A percentile compares a stretch with the other conserved stretches of the same genome.
Conservation (phyloP, 2,888 invertebrate species). For the Polietes domitor region DNA sequence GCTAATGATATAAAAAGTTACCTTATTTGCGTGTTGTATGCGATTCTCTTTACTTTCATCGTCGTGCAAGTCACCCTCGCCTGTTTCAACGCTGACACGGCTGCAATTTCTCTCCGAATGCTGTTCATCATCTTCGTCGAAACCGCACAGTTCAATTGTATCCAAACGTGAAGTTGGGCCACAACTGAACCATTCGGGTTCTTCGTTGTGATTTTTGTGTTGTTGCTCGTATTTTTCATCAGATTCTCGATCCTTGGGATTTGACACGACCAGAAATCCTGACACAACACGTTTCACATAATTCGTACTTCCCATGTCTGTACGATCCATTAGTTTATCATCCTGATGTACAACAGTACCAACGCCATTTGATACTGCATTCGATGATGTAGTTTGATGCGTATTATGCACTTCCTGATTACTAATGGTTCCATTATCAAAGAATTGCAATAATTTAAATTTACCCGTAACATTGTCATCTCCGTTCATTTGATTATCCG, state of each 20-base stretch:
- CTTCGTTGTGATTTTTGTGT: constrained; percentile 75
- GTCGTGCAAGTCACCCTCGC: constrained; percentile 56
- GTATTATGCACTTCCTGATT: constrained; percentile 2
- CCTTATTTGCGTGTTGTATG: constrained; percentile 70
- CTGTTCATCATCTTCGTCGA: constrained; percentile 76
- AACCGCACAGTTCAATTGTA: constrained; percentile 78
- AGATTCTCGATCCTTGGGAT: constrained; percentile 74
- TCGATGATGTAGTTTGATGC: neutral
- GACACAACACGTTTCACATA: constrained; percentile 78
- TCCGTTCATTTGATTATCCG: neutral
- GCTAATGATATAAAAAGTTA: no score
- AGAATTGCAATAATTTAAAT: constrained; percentile 39
- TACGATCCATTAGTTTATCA: constrained; percentile 58
- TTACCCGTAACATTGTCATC: constrained; percentile 48
- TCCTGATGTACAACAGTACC: constrained; percentile 43
- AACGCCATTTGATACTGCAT: neutral
- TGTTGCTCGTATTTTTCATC: constrained; percentile 75
- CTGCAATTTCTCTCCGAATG: constrained; percentile 30
- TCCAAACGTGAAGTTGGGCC: constrained; percentile 79
- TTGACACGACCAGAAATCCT: constrained; percentile 76
- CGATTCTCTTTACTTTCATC: constrained; percentile 67
- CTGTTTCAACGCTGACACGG: constrained; percentile 31
- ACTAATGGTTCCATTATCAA: constrained; percentile 34
- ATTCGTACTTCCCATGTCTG: constrained; percentile 71
- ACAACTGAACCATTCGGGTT: constrained; percentile 80